Conservation (phyloP, 2,888 invertebrate species). For the Drosophila infuscata region DNA sequence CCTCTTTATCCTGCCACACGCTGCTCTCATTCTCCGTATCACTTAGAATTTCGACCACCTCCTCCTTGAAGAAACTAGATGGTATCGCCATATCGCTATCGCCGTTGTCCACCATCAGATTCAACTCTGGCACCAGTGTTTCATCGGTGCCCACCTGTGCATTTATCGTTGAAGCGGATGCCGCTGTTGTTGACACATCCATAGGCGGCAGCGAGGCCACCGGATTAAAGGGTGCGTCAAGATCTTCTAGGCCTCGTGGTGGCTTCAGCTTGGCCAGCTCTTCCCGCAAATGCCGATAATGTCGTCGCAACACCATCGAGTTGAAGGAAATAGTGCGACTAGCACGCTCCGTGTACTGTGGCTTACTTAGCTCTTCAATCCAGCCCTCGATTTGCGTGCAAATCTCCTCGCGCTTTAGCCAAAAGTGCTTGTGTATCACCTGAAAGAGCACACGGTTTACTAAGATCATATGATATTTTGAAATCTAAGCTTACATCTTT, state of each 20-base stretch:
- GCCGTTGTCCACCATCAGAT: conserved; percentile 56
- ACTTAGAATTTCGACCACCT: conserved; percentile 67
- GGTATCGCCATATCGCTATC: conserved; percentile 57
- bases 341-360: conserved; percentile 90
- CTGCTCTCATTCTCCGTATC: conserved; percentile 74
- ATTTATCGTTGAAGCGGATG: conserved; percentile 42
- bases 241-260: conserved; percentile 90
- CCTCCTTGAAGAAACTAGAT: conserved; percentile 60
- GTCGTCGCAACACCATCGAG: conserved; percentile 91
- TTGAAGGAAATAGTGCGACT: conserved; percentile 92
- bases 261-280: conserved; percentile 93
- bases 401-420: conserved; percentile 96
- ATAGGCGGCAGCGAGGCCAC: conserved; percentile 80
- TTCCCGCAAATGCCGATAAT: conserved; percentile 93
- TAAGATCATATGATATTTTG: neutral
- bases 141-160: conserved; percentile 58
- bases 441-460: conserved; percentile 74
- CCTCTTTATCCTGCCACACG: conserved; percentile 73
- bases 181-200: conserved; percentile 69
- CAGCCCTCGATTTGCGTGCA: conserved; percentile 94
- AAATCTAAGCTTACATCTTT: conserved; percentile 88
- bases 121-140: conserved; percentile 60
- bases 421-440: conserved; percentile 97
- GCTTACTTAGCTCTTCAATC: conserved; percentile 94
- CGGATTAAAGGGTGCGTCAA: conserved; percentile 87